Conservation (phyloP, 2,888 invertebrate species). For the Cactoblastis cactorum region DNA sequence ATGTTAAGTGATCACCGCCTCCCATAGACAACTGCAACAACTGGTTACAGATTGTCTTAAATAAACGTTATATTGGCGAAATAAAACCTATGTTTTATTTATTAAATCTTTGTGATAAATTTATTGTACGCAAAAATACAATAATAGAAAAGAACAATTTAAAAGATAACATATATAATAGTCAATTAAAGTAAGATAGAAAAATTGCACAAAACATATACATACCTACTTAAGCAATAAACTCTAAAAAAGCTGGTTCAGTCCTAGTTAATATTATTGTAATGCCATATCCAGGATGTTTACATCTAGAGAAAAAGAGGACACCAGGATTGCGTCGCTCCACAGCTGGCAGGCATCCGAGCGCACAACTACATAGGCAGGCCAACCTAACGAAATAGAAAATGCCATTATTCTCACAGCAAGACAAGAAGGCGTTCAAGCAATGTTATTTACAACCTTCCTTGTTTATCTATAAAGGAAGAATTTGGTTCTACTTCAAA, state of each 20-base stretch:
- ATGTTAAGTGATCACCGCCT: no score
- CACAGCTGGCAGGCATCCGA: conserved; percentile 5
- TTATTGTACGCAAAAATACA: no score
- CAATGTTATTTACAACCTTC: conserved; percentile 70
- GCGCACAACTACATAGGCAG: conserved; percentile 53
- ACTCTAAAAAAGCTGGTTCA: neutral
- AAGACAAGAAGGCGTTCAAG: conserved; percentile 74
- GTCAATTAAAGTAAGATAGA: no score
- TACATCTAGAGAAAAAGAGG: neutral
- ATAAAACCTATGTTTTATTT: no score
- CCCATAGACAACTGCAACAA: no score
- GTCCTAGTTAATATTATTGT: neutral
- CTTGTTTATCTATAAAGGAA: conserved; percentile 52
- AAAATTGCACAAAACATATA: no score
- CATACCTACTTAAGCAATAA: no score
- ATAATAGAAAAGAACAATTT: no score
- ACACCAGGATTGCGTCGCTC: neutral
- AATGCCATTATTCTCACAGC: conserved; percentile 73
- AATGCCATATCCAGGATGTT: neutral
- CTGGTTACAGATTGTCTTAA: no score
- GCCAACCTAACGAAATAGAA: conserved; percentile 73
- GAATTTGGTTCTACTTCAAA: conserved; percentile 22
- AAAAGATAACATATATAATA: no score
- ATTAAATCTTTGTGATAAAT: no score
- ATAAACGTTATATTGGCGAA: no score